Evolutionary conservation across 2,113 vertebrate species (phyloP), one percentile per base, ranked within the genome.

Genomic region (Pholis gunnellus): DNA sequence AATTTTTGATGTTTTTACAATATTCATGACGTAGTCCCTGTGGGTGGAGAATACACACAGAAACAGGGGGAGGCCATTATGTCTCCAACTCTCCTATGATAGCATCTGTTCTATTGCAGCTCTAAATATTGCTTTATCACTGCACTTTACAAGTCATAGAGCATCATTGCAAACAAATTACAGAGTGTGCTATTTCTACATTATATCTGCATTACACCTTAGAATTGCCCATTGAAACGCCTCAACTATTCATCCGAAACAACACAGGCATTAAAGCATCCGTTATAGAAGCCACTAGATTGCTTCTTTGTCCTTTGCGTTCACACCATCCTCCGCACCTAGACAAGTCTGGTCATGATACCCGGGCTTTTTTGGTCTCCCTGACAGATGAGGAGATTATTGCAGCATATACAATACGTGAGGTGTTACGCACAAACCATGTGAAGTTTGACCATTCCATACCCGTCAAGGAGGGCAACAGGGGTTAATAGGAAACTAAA

Each of bases 401-500:
- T 38, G n/a, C 40, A 44, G 64, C 34, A 75, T 40, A 25, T 59
- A 71, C 64, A 68, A 57, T 42, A 72, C 73, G 79, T 85, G 56
- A 83, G 18, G 44, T 72, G 83, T 79, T 79, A 60, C 57, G 71
- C 78, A 66, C 56, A 75, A 73, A 89, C 40, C 69, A 79, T 63
- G 86, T 82, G 76, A 81, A 73, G 81, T 83, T 78, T 89, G 87
- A 83, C 87, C 82, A 64, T 60, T 61, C 65, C 81, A 65, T 79
- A 74, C 44, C 88, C 85, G 87, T 91, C 84, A 87, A n/a, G 2
- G 20, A 75, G 72, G 81, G 69, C 9, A n/a, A 88, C 75, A 4
- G 70, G 68, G 87, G 92, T 89, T 93, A 93, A 94, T 90, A 74
- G 82, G 85, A 89, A 92, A 81, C 73, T 60, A 69, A 93, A 88